Conservation (phyloP, 2,797 vertebrate genomes). For the Amazonetta brasiliensis region DNA sequence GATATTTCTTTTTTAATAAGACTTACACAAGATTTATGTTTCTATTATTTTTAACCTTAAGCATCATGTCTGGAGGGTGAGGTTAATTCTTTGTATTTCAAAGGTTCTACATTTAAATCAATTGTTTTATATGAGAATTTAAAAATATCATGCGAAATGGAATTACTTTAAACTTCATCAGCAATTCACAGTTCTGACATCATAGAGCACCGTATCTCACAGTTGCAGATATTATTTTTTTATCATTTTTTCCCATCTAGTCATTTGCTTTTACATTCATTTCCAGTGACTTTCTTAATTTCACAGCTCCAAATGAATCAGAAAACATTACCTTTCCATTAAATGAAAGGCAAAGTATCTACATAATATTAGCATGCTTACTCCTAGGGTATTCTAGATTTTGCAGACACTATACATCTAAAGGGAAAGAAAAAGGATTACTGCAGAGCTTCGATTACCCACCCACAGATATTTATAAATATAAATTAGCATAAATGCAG, state of each 20-base stretch:
- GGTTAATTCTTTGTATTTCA: slow-evolving; percentile 61
- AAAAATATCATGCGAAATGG: slow-evolving; percentile 30
- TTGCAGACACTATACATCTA: not conserved
- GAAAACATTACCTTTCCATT: not conserved
- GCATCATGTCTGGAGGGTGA: slow-evolving; percentile 58
- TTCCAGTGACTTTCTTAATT: slow-evolving; percentile 48
- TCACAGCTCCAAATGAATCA: not conserved
- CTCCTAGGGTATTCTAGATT: not conserved
- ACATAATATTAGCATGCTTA: not conserved
- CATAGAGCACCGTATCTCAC: not conserved
- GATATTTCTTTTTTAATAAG: slow-evolving; percentile 79
- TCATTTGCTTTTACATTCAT: slow-evolving; percentile 36
- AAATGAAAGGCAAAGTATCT: not conserved
- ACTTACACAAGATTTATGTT: slow-evolving; percentile 76
- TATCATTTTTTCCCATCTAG: slow-evolving; percentile 53
- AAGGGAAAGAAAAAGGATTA: not conserved
- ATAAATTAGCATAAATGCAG: not conserved
- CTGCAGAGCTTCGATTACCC: slow-evolving; percentile 1
- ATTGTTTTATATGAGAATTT: slow-evolving; percentile 40
- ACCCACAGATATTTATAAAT: slow-evolving; percentile 23
- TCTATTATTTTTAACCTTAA: slow-evolving; percentile 78
- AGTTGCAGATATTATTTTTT: slow-evolving; percentile 34
- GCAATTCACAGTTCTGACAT: not conserved
- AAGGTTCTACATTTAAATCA: slow-evolving; percentile 52
- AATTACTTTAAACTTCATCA: slow-evolving; percentile 61